Base-by-base conservation (phyloP, 1,140 invertebrate species). In the Tribolium castaneum region DNA sequence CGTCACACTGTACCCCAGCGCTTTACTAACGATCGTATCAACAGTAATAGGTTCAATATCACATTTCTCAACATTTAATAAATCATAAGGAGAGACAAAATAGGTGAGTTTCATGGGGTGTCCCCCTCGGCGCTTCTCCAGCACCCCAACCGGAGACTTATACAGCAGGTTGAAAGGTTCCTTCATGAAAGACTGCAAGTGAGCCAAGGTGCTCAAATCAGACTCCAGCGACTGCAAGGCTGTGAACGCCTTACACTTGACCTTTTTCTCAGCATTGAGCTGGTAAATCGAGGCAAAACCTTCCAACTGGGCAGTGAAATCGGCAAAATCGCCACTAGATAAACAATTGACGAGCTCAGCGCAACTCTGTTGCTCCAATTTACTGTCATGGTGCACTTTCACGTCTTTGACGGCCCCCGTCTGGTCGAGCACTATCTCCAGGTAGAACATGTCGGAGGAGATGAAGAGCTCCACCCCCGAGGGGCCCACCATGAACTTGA, bases 361-460 rank as follows among this genome's bases (percentile, higher is more conserved):
- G 88, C 95, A 97, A 85, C 93, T 96, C 91, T 97, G 90, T 78
- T 90, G 90, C 78, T 91, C 89, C 80, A 87, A 85, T 88, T 90
- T 87, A 34, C 94, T 95, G 87, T 97, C 95, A 86, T 97, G 95
- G 87, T 96, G 94, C 82, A 98, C 94, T 88, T 97, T 98, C 0
- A 98, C 96, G 91, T 98, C 97, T 86, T 94, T 94, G 0, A 98
- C 93, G 52, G 90, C 90, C 50, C 96, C 97, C 75, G 90, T 92
- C 52, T 81, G 74, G 19, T 86, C 83, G 30, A 98, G 88, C 35
- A 95, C 85, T 78, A 99, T 94, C 89, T 98, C 96, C 79, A 99
- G 90, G 86, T 97, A 98, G 87, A 98, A 99, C 96, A 98, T 98
- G 86, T 98, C 97, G 0, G 96, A 97, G 19, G 95, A 97, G 87